phyloP scores from a whole-genome alignment of 2,888 invertebrate species.

The Pherbina coryleti region DNA sequence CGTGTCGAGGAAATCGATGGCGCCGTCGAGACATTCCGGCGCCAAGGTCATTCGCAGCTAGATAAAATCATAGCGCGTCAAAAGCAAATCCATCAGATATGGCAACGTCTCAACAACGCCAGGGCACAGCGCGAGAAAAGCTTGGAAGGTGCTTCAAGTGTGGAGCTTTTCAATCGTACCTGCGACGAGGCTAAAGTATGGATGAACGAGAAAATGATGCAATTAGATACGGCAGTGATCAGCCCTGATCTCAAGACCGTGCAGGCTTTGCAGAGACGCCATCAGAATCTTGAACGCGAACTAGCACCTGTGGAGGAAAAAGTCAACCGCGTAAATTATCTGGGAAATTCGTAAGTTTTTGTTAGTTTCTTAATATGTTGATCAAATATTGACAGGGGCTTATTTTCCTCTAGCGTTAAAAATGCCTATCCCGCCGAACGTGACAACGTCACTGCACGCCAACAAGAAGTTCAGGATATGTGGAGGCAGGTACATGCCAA shows the following conservation, averaged over 20 bases:
- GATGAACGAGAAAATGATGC: conserved; percentile 96
- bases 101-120: conserved; percentile 87
- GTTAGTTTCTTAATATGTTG: not conserved
- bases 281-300: conserved; percentile 94
- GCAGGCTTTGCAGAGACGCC: conserved; percentile 89
- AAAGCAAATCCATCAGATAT: conserved; percentile 88
- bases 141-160: conserved; percentile 91
- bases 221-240: conserved; percentile 81
- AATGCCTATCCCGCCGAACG: conserved; percentile 92
- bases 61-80: conserved; percentile 83
- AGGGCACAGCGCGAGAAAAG: conserved; percentile 92
- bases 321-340: conserved; percentile 85
- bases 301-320: conserved; percentile 95
- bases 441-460: conserved; percentile 85
- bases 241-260: conserved; percentile 93
- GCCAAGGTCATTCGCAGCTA: conserved; percentile 87
- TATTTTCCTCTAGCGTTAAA: conserved; percentile 76
- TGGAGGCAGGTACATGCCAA: conserved; percentile 91
- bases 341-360: conserved; percentile 83
- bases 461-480: conserved; percentile 86
- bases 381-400: not conserved
- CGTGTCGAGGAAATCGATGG: conserved; percentile 90
- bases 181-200: conserved; percentile 97
- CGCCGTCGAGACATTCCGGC: conserved; percentile 87
- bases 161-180: conserved; percentile 94